Evolutionary conservation across 92 coral and sea anemone species (phyloP), one percentile per base, ranked within the genome.

Genomic region (Phenganax subtilis): DNA sequence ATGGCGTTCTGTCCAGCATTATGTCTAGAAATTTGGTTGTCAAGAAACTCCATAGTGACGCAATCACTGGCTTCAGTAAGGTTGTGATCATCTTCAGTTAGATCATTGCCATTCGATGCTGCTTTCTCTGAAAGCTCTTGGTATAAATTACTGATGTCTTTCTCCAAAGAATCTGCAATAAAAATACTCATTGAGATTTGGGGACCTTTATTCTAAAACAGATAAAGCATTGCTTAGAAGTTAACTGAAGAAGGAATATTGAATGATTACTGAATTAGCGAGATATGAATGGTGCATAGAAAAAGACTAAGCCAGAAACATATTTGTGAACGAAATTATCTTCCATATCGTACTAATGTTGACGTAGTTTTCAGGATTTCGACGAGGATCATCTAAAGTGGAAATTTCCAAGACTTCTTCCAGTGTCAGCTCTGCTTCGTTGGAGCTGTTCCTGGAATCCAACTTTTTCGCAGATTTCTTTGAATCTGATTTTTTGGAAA

Each of bases 11-110:
- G n/a, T 14, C 12, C 29, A 17, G 53, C 81, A 2, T 1, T 29
- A 52, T 76, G 58, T 60, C 64, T 55, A 0, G 81, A 30, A 76
- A 76, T 31, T 59, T 76, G 55, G 9, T 76, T 6, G 61, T 76
- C 56, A 6, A 76, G n/a, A 14, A 76, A 76, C 71, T 76, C 81
- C 68, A 76, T 59, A 59, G 81, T 76, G 52, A 76, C 70, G 44
- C 70, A 57, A 25, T 59, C 70, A 30, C 54, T 29, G 37, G 29
- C 70, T 57, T 76, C 81, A 12, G 28, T 76, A 6, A 29, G 52
- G 44, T 55, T 27, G 27, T 56, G 10, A 12, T 10, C 20, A 51
- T 54, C 63, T 3, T 61, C 59, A 59, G 55, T n/a, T 0, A 10
- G 53, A 30, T 10, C 27, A 3, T 53, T 57, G 9, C 47, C 10